Evolutionary conservation across 2,888 invertebrate genomes (phyloP), one percentile per base, ranked within the genome.

Genomic region (Nymphalis polychloros): DNA sequence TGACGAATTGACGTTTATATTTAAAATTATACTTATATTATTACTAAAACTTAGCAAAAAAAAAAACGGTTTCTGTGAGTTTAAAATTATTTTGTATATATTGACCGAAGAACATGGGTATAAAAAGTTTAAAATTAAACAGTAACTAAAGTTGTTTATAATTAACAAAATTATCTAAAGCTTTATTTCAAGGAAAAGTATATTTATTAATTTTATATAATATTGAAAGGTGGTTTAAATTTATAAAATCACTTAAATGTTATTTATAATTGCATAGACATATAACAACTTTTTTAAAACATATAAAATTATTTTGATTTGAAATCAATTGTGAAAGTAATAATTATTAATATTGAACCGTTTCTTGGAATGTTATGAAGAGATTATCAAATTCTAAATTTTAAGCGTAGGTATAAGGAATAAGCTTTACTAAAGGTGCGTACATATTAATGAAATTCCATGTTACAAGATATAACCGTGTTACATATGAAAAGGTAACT

Each of bases 311-410:
- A n/a, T 35, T 55, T 52, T 23, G 2, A 27, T 27, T 52, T 10
- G 23, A 27, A 55, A n/a, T 8, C n/a, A 31, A 55, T 53, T 53
- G 7, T 53, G 27, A 49, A 17, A 49, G 7, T 55, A 55, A 55
- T 55, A 31, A 17, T 27, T n/a, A n/a, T n/a, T 8, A 31, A 55
- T 31, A n/a, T 31, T n/a, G 0, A 55, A 17, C 35, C n/a, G 31
- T 17, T 27, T 55, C 17, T 31, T 31, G 55, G n/a, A 55, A 52
- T 16, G 2, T 55, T 55, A 55, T 55, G 31, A 55, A 31, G 31
- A 6, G n/a, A 31, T 60, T 68, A 68, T 73, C 79, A 81, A 84
- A 84, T 83, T 79, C 82, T 87, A 85, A 84, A 77, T 78, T 77
- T 82, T 59, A 88, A 89, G 88, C 88, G 80, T 84, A 23, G 23